A percentile compares a stretch with the other conserved stretches of the same genome.
Evolutionary conservation across 2,888 invertebrate species (phyloP).

Genomic region (Clunio marinus): DNA sequence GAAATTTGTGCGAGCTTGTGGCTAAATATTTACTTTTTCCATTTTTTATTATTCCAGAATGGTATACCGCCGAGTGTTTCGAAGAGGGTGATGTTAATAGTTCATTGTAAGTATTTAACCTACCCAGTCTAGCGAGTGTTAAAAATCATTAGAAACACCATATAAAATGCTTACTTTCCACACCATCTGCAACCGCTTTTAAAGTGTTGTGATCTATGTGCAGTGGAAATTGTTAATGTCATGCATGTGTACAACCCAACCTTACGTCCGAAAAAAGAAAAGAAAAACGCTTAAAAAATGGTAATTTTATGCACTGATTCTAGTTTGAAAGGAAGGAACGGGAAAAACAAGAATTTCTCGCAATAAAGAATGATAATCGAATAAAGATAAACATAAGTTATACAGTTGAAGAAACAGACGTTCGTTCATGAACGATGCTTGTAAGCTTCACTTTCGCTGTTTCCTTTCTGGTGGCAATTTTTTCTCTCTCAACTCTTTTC

Average conservation of each 20-base stretch:
- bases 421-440: constrained; percentile 10
- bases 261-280: neutral
- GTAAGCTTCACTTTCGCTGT: constrained; percentile 22
- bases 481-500: too few relatives aligned
- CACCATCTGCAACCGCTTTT: neutral
- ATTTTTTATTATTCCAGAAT: constrained; percentile 50
- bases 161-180: too few relatives aligned
- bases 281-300: too few relatives aligned
- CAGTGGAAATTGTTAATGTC: constrained; percentile 9
- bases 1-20: neutral
- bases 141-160: neutral
- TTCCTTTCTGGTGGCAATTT: too few relatives aligned
- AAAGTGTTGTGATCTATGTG: constrained; percentile 27
- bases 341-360: neutral
- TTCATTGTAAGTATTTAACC: constrained; percentile 67
- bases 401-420: neutral
- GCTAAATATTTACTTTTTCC: neutral
- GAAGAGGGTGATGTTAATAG: constrained; percentile 73
- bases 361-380: constrained; percentile 36
- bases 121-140: neutral
- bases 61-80: constrained; percentile 77
- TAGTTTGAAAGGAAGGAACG: neutral
- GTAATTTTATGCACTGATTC: constrained; percentile 35
- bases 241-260: neutral
- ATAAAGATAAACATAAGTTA: constrained; percentile 28